Evolutionary conservation across 2,888 invertebrate genomes (phyloP).

Genomic region (Xestobium rufovillosum): DNA sequence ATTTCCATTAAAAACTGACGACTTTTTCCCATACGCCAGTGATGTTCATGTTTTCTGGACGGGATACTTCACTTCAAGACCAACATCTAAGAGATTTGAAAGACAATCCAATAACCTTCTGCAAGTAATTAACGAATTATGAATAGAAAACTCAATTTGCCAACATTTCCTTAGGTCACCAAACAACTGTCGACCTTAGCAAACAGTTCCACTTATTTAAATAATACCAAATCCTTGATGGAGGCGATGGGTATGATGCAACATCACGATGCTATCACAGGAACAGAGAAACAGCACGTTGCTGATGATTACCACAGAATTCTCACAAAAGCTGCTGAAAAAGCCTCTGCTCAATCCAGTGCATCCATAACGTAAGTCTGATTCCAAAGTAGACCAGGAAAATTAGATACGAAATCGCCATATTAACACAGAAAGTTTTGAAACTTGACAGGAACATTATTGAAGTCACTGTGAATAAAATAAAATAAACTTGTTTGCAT

Average conservation of each 20-base stretch:
- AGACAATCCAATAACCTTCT: slow-evolving; percentile 64
- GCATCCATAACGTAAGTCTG: too few relatives aligned
- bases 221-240: slow-evolving; percentile 52
- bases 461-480: too few relatives aligned
- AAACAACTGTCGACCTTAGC: slow-evolving; percentile 65
- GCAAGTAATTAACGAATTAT: slow-evolving; percentile 57
- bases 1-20: slow-evolving; percentile 68
- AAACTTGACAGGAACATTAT: too few relatives aligned
- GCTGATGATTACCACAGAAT: slow-evolving; percentile 78
- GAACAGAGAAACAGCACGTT: slow-evolving; percentile 76
- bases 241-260: slow-evolving; percentile 74
- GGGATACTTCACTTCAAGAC: slow-evolving; percentile 79
- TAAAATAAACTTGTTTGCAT: too few relatives aligned
- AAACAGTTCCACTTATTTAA: slow-evolving; percentile 43
- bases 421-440: too few relatives aligned
- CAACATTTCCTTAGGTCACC: too few relatives aligned
- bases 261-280: slow-evolving; percentile 84
- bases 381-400: too few relatives aligned
- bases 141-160: too few relatives aligned
- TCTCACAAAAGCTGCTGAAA: slow-evolving; percentile 58
- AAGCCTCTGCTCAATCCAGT: too few relatives aligned
- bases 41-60: slow-evolving; percentile 85
- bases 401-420: too few relatives aligned
- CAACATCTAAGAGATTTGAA: slow-evolving; percentile 70
- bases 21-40: slow-evolving; percentile 87